A percentile compares a stretch with the other conserved stretches of the same genome.
Evolutionary conservation across 2,113 vertebrate genomes (phyloP).

Genomic region (Kryptolebias marmoratus): DNA sequence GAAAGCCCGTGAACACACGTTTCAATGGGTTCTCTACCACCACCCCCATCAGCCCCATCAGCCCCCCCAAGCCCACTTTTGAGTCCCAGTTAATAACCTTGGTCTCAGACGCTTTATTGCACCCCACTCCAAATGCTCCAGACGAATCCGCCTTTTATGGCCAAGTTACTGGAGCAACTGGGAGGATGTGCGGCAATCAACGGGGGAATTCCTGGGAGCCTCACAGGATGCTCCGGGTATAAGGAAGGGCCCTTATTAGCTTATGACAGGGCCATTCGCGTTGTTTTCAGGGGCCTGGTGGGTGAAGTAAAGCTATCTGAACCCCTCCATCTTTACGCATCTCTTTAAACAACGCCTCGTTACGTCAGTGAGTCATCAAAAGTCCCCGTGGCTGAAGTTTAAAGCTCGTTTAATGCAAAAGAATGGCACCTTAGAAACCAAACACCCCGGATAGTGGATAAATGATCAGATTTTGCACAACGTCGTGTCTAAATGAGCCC

Average conservation of each 20-base stretch:
- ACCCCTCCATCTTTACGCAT: conserved; percentile 15
- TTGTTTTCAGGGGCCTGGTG: conserved; percentile 54
- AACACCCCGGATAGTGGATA: too few relatives aligned
- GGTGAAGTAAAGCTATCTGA: conserved; percentile 39
- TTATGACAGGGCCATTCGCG: conserved; percentile 72
- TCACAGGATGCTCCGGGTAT: conserved; percentile 76
- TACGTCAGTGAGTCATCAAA: background rate
- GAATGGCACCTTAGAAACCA: too few relatives aligned
- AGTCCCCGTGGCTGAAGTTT: conserved; percentile 1
- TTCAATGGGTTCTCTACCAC: conserved; percentile 76
- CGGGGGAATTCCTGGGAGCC: conserved; percentile 89
- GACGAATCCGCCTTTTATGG: conserved; percentile 91
- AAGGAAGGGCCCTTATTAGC: conserved; percentile 75
- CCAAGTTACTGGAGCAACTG: conserved; percentile 91
- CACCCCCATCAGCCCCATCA: conserved; percentile 48
- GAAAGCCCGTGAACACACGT: conserved; percentile 73
- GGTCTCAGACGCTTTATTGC: conserved; percentile 89
- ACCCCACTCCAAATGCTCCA: conserved; percentile 86
- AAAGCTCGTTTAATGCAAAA: too few relatives aligned
- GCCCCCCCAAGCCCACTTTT: background rate
- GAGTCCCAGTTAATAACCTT: conserved; percentile 88
- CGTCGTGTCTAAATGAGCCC: too few relatives aligned
- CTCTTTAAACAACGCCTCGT: background rate
- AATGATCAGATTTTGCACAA: too few relatives aligned
- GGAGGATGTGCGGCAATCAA: conserved; percentile 94